Conservation (phyloP, 2,888 invertebrate genomes). For the Perithous albicinctus region DNA sequence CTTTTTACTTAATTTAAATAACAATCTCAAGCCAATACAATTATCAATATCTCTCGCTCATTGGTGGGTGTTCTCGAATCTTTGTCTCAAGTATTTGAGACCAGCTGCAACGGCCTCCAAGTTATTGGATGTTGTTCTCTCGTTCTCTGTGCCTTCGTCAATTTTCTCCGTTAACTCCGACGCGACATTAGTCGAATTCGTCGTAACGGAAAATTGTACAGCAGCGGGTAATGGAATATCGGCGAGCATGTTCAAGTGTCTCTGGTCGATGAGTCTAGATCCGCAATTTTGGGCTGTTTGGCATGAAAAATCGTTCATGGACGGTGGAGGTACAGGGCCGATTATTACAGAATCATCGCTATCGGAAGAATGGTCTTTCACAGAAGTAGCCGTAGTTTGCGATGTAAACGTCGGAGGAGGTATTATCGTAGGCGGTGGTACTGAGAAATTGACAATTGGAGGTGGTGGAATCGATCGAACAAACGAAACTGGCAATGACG, state of each 20-base stretch:
- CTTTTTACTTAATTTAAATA: conserved; percentile 1
- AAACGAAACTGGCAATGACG: conserved; percentile 44
- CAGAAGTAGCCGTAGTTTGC: not conserved
- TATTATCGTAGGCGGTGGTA: conserved; percentile 43
- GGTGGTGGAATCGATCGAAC: conserved; percentile 44
- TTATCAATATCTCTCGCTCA: conserved; percentile 51
- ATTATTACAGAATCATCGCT: conserved; percentile 71
- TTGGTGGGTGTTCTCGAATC: conserved; percentile 75
- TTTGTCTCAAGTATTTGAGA: conserved; percentile 78
- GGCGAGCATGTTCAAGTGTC: conserved; percentile 48
- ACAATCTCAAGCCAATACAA: conserved; percentile 4
- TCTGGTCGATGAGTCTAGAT: conserved; percentile 60
- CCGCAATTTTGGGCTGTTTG: conserved; percentile 34
- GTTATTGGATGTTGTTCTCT: conserved; percentile 34
- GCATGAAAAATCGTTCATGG: conserved; percentile 49
- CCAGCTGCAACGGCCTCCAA: conserved; percentile 77
- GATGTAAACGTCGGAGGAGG: not conserved
- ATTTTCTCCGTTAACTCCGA: not conserved
- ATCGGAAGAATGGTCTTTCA: conserved; percentile 50
- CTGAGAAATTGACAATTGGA: conserved; percentile 48
- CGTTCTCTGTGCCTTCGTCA: not conserved
- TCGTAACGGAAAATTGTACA: conserved; percentile 39
- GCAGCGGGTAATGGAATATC: conserved; percentile 63
- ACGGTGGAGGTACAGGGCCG: conserved; percentile 73
- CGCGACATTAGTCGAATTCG: conserved; percentile 1